Base-by-base conservation (phyloP, 2,888 invertebrate species). In the Cetonia aurata region DNA sequence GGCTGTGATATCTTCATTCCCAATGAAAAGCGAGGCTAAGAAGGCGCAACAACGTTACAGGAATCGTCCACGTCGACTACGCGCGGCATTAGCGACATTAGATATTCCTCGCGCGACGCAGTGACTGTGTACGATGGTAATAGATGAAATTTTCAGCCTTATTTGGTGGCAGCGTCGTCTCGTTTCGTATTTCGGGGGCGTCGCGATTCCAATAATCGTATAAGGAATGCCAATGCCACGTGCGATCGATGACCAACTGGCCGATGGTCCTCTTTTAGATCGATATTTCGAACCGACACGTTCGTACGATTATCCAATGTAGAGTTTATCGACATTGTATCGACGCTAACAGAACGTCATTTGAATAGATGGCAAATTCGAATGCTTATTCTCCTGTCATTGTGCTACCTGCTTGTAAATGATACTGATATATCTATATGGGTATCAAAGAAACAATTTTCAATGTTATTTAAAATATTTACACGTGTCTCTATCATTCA, bases 191-290 rank as follows among this genome's bases (percentile, higher is more conserved):
- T 65, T 65, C 50, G 17, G 15, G 9, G 52, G 50, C 50, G 50
- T 65, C 50, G 62, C 50, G 62, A 65, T 65, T 65, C 50, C 50
- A 50, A 65, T 65, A 65, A 50, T 65, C 62, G 37, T 41, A 37
- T 50, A 50, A 65, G 62, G 62, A 65, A 65, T 65, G 37, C 62
- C 52, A 65, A 65, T 65, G 62, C 62, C 62, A 65, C 62, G 62
- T 65, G 62, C 62, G 62, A 65, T 50, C 62, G 62, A 65, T 65
- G 62, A 65, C 62, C 62, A 62, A 62, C 50, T 65, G 62, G 25
- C 37, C 33, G 55, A 55, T 31, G 60, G 25, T 60, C 46, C 60
- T 57, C 13, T 19, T 42, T 65, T 37, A 15, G 42, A 42, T 37
- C 37, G 50, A 50, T 33, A 17, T 37, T 50, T 52, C 33, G 10